phyloP scores from a whole-genome alignment of 1,140 invertebrate species.

The Drosophila nannoptera region DNA sequence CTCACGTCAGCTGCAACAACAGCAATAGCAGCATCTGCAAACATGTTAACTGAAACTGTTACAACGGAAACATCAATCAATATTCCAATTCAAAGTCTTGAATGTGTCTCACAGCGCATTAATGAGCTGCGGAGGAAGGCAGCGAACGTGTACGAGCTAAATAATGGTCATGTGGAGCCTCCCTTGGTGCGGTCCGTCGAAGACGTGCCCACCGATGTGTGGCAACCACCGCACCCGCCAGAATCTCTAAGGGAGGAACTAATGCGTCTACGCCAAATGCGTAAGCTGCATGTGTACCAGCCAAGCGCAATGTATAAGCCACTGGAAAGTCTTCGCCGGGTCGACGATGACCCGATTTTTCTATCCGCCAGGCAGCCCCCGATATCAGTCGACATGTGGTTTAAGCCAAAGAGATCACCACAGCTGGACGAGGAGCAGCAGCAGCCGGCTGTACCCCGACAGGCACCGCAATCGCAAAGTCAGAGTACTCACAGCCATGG shows the following conservation, averaged over 20 bases:
- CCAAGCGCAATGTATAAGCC: not conserved
- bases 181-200: too few relatives aligned
- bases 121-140: not conserved
- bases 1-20: not conserved
- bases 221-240: not conserved
- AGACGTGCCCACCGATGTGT: not conserved
- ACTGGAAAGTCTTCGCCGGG: not conserved
- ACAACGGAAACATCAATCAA: not conserved
- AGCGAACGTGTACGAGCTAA: not conserved
- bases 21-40: not conserved
- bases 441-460: slow-evolving; percentile 16
- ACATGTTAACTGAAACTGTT: not conserved
- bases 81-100: not conserved
- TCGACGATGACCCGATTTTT: not conserved
- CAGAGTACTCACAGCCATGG: slow-evolving; percentile 16
- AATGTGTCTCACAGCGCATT: not conserved
- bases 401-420: not conserved
- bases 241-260: slow-evolving; percentile 14
- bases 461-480: slow-evolving; percentile 18
- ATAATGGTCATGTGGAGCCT: not conserved
- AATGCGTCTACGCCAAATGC: slow-evolving; percentile 21
- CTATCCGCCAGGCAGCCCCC: not conserved
- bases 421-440: not conserved
- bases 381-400: not conserved
- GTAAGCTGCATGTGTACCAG: not conserved